Evolutionary conservation across 2,113 vertebrate species (phyloP), one percentile per base, ranked within the genome.

Genomic region (Callopanchax toddi): DNA sequence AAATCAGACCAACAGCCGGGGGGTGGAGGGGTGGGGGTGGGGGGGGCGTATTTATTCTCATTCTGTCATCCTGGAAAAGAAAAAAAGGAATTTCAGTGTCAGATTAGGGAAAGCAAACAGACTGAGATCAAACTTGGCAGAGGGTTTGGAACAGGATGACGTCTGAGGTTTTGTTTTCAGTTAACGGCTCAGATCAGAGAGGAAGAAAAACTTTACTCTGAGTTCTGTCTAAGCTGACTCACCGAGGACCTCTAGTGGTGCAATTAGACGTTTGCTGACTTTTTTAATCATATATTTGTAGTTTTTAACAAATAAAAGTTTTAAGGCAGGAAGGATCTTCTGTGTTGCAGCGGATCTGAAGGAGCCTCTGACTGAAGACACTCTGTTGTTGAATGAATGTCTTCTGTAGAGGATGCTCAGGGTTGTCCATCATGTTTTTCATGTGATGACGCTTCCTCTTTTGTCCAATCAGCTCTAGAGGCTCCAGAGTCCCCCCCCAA

Each of bases 101-200:
- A 54, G 46, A 76, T 59, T 42, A 62, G 50, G 1, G 39, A 18
- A 10, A 62, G 65, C 76, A 76, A 74, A 70, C 76, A 79, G 56
- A 59, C 34, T 13, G 69, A 60, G 65, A 69, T 62, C 39, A 79
- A 67, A 77, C 64, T 66, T 76, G 76, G 76, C 76, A 62, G 34
- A 29, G 22, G 16, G 50, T 68, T 26, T 43, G 71, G 69, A 55
- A 52, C 52, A 18, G 25, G n/a, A 6, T 83, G 76, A 80, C 61
- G 65, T 76, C 20, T 73, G 66, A 53, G 67, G 50, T 29, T 72
- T 58, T 72, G 67, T 78, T 59, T 59, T 60, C 18, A 16, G 54
- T 67, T 53, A 74, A 51, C 44, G 45, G 75, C 67, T 71, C 57
- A 77, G 74, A 60, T 50, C 17, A 16, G 46, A 40, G 53, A 15